phyloP scores from a whole-genome alignment of 2,797 vertebrate species.

The Lepilemur ruficaudatus region DNA sequence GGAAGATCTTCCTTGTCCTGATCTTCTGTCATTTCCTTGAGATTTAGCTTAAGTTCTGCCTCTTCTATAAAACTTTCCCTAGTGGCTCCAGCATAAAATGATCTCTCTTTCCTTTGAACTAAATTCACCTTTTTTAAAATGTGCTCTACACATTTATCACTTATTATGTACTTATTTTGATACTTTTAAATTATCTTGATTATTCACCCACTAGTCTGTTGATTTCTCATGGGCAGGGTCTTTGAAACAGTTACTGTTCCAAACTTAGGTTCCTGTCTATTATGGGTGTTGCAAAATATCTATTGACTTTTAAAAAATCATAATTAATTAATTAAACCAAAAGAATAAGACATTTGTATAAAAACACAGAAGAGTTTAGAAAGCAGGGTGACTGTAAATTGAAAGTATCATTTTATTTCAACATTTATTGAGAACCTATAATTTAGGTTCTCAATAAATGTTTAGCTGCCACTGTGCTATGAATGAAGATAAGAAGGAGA shows the following conservation, averaged over 20 bases:
- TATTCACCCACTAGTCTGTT: not conserved
- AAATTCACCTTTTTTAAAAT: not conserved
- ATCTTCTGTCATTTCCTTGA: not conserved
- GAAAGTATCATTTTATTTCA: conserved; percentile 3
- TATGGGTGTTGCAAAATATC: not conserved
- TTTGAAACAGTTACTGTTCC: not conserved
- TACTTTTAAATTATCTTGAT: not conserved
- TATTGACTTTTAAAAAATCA: not conserved
- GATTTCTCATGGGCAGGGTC: not conserved
- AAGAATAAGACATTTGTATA: not conserved
- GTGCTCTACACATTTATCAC: not conserved
- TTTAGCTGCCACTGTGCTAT: not conserved
- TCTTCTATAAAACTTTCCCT: not conserved
- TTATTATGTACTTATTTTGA: not conserved
- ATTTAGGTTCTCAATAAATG: not conserved
- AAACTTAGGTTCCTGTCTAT: not conserved
- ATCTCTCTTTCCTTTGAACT: not conserved
- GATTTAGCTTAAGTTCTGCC: not conserved
- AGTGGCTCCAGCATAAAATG: not conserved
- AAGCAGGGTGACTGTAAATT: not conserved
- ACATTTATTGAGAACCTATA: not conserved
- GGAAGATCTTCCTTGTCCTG: not conserved
- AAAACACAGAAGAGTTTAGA: not conserved
- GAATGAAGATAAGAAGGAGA: not conserved
- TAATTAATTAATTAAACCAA: not conserved